Percentiles rank a stretch among this genome's conserved stretches.
phyloP scores from a whole-genome alignment of 2,797 vertebrate genomes.

The Pseudotriccus pelzelni region DNA sequence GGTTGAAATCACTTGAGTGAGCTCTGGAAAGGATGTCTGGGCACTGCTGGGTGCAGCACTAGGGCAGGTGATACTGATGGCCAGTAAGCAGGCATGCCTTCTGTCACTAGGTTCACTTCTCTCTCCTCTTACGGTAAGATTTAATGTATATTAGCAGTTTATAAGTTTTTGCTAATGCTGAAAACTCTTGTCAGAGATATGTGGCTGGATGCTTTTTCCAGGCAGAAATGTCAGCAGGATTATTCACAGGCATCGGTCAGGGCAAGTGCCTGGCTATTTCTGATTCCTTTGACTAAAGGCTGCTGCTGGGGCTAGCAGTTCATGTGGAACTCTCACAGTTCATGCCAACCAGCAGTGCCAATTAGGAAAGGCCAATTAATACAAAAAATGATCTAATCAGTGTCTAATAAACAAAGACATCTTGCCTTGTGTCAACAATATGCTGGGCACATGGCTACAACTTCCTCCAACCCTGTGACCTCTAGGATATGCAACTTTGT shows the following conservation, averaged over 20 bases:
- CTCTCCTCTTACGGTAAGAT: neutral
- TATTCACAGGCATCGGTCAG: neutral
- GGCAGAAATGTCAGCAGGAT: neutral
- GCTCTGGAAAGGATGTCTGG: neutral
- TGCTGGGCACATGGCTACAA: neutral
- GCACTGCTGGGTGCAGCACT: rapidly evolving
- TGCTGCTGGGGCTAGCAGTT: neutral
- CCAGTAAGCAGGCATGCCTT: neutral
- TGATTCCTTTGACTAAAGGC: neutral
- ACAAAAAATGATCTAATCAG: neutral
- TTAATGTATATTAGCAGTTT: neutral
- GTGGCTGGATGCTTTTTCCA: neutral
- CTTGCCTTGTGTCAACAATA: neutral
- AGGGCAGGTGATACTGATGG: rapidly evolving
- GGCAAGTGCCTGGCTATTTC: neutral
- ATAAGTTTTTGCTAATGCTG: neutral
- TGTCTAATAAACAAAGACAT: neutral
- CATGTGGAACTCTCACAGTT: neutral
- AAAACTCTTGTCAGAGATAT: neutral
- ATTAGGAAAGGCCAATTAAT: neutral
- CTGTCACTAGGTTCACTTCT: neutral
- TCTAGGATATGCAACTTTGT: neutral
- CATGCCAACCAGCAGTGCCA: neutral
- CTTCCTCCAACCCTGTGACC: neutral
- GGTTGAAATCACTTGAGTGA: rapidly evolving